Percentiles rank a stretch among this genome's conserved stretches.
phyloP scores from a whole-genome alignment of 1,140 invertebrate genomes.

The Bombus superbus region DNA sequence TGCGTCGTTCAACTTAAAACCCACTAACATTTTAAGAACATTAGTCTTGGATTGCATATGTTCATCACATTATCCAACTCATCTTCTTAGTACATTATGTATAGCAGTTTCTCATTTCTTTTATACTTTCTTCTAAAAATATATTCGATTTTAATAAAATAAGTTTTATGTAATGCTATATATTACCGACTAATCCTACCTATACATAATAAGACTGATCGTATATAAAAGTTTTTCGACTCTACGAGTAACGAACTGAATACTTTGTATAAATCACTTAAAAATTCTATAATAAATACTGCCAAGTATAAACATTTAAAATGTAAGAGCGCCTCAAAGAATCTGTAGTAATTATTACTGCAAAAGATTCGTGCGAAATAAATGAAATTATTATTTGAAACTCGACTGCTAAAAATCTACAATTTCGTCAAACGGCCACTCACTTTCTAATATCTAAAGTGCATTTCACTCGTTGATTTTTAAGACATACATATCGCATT shows the following conservation, averaged over 20 bases:
- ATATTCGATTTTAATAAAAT: slow-evolving; percentile 46
- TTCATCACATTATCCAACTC: slow-evolving; percentile 10
- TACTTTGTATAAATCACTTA: neutral
- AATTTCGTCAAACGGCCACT: neutral
- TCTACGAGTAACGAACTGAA: slow-evolving; percentile 19
- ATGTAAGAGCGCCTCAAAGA: neutral
- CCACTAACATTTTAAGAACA: neutral
- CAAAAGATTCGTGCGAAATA: neutral
- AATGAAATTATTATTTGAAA: neutral
- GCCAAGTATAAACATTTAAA: slow-evolving; percentile 28
- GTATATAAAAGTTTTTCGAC: slow-evolving; percentile 10
- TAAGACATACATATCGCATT: neutral
- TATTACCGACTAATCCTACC: neutral
- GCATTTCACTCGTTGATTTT: neutral
- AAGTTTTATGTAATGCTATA: slow-evolving; percentile 20
- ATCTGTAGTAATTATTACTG: neutral
- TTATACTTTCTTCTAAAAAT: slow-evolving; percentile 42
- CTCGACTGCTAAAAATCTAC: neutral
- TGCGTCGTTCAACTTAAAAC: slow-evolving; percentile 3
- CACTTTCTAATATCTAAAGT: slow-evolving; percentile 10
- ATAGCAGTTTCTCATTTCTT: neutral
- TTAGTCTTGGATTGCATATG: neutral
- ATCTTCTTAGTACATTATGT: neutral
- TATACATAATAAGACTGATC: slow-evolving; percentile 4
- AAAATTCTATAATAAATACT: slow-evolving; percentile 5